Evolutionary conservation across 2,113 vertebrate species (phyloP).

Genomic region (Rhynchomys soricoides): DNA sequence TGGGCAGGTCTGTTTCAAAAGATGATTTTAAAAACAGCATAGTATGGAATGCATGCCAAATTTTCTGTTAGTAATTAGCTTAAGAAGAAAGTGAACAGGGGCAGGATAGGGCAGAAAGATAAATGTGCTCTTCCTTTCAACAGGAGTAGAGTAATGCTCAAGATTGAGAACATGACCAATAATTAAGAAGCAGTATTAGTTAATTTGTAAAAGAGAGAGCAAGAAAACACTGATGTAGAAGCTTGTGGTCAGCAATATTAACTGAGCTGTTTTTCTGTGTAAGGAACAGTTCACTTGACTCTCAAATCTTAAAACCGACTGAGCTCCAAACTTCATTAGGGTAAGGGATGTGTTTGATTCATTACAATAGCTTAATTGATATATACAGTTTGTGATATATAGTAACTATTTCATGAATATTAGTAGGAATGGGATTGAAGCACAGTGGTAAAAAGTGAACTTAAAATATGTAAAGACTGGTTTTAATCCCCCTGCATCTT

Average conservation of each 20-base stretch:
- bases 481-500: background rate
- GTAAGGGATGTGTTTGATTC: background rate
- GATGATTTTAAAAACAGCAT: background rate
- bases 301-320: background rate
- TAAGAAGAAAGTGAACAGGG: background rate
- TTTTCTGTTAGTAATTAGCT: constrained; percentile 15
- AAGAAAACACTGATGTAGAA: background rate
- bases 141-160: background rate
- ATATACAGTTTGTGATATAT: background rate
- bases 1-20: background rate
- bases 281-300: background rate
- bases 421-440: background rate
- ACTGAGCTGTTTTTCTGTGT: background rate
- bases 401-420: background rate
- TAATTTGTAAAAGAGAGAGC: background rate
- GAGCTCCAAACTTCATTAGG: background rate
- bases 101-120: background rate
- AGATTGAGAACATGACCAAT: background rate
- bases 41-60: background rate
- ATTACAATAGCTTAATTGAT: background rate
- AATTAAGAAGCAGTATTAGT: background rate
- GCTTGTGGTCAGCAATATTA: background rate
- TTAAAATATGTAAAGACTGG: background rate
- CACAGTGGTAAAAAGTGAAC: background rate
- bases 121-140: background rate